Base-by-base conservation (phyloP, 2,113 vertebrate genomes). In the Neopipo cinnamomea region DNA sequence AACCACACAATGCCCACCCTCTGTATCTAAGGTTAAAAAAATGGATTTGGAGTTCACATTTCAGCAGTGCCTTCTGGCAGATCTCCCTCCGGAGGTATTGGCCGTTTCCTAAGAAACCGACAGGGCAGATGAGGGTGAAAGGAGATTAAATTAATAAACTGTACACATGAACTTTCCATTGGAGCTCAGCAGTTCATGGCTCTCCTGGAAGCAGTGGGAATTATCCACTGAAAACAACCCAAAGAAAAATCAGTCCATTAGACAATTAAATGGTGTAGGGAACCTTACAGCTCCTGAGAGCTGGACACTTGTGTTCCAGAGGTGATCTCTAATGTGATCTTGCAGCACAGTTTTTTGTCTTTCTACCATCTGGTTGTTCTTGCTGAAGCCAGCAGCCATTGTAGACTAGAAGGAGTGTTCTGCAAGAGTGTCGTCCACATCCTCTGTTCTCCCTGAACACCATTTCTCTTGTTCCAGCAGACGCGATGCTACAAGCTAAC, bases 71-170 rank as follows among this genome's bases (percentile, higher is more conserved):
- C 35, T 86, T 86, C 58, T 83, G 33, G 13, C 30, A n/a, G 42
- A 6, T 89, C 21, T 76, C 19, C 11, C 14, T 1, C 0, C 27
- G n/a, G 22, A 77, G 20, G 8, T 61, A 31, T 52, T 1, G 2
- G 23, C 42, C 6, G 10, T 35, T 39, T 88, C 35, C 55, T 59
- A 44, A 80, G 72, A 83, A 93, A 58, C 39, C 1, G 0, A 20
- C 4, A 47, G 24, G 25, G 5, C 11, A 76, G 55, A 13, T 74
- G 6, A 62, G 14, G 5, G 18, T n/a, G 17, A 76, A 88, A 74
- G 15, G 66, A 80, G 31, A 39, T 42, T 63, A 59, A 76, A 76
- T 67, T 8, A 70, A 61, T n/a, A 30, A 49, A 23, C n/a, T 71
- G 23, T 39, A 83, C 2, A 0, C 13, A 18, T 91, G 52, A 50